Base-by-base conservation (phyloP, 2,797 vertebrate genomes). In the Eutrigla gurnardus region DNA sequence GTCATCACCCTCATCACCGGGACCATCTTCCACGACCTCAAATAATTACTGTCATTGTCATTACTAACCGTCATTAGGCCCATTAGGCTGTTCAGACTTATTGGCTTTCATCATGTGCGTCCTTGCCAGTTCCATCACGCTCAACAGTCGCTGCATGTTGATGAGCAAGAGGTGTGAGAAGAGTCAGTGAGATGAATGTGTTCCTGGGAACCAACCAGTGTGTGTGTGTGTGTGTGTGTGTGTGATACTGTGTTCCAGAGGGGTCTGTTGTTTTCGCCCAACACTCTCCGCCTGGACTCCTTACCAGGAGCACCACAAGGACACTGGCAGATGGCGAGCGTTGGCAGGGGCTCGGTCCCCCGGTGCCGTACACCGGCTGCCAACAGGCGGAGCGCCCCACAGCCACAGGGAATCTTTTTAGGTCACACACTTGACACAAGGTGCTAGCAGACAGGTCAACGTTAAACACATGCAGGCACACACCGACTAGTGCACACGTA, bases 251-350 rank as follows among this genome's bases (percentile, higher is more conserved):
- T 78, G 82, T 84, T 86, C 80, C 84, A 82, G 74, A 72, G 58
- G 75, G 55, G 61, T 88, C 84, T 85, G 83, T 86, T 89, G 83
- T 86, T 87, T 81, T 82, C 73, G 72, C 73, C 75, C 42, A 3
- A 84, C 78, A 70, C 73, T 70, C 74, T 79, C 32, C 9, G 65
- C 63, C 80, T 82, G 81, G 79, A 84, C 75, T 87, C 70, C 73
- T 85, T 54, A 50, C 50, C 36, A 79, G 73, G 79, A 84, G 82
- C 45, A 3, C 65, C 49, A 46, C 60, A 54, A 87, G 77, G 80
- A 83, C 65, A 50, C 7, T 67, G 84, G 80, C 90, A 92, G 92
- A 91, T 90, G 91, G 92, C 63, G 10, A 70, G 70, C 42, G 61
- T 37, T 88, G 89, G 86, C 85, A 73, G 65, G 72, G 62, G 46